These are phyloP conservation scores for Zaprionus camerounensis DNA, from an alignment of 1,140 invertebrate genomes.

Conservation along the genomic window DNA sequence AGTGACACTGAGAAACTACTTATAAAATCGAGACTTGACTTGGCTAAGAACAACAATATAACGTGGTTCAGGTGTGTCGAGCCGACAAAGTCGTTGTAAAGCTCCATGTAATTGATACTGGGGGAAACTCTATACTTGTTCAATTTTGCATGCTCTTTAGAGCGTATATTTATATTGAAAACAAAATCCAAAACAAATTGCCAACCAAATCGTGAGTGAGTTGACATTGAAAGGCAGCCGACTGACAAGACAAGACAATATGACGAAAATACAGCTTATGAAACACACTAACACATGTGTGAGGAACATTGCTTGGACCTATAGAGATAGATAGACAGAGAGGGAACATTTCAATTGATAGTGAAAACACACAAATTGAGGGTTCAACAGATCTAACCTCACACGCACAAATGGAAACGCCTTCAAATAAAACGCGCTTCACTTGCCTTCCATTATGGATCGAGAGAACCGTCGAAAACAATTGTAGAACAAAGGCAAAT, in stretches of 20 bases:
- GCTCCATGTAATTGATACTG: conserved; percentile 55
- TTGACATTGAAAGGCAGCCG: conserved; percentile 70
- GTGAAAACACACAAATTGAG: conserved; percentile 69
- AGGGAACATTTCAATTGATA: conserved; percentile 71
- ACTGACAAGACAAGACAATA: conserved; percentile 50
- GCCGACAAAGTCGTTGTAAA: conserved; percentile 52
- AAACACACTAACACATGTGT: conserved; percentile 31
- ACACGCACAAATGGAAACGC: conserved; percentile 56
- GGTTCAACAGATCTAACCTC: conserved; percentile 73
- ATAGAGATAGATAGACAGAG: not conserved
- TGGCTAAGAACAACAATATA: conserved; percentile 31
- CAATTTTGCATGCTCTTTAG: conserved; percentile 76
- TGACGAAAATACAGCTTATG: conserved; percentile 56
- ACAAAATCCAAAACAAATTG: conserved; percentile 62
- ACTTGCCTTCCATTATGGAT: not conserved
- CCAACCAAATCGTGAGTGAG: conserved; percentile 64
- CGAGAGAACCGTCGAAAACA: not conserved
- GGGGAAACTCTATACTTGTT: conserved; percentile 34
- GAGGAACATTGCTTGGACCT: conserved; percentile 7
- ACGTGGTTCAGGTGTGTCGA: conserved; percentile 41
- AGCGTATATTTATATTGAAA: conserved; percentile 66
- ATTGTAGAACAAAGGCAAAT: not conserved
- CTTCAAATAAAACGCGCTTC: conserved; percentile 32
- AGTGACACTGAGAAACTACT: conserved; percentile 52
- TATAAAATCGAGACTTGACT: conserved; percentile 47